Base-by-base conservation (phyloP, 1,140 invertebrate genomes). In the Atopsyche davidsoni region DNA sequence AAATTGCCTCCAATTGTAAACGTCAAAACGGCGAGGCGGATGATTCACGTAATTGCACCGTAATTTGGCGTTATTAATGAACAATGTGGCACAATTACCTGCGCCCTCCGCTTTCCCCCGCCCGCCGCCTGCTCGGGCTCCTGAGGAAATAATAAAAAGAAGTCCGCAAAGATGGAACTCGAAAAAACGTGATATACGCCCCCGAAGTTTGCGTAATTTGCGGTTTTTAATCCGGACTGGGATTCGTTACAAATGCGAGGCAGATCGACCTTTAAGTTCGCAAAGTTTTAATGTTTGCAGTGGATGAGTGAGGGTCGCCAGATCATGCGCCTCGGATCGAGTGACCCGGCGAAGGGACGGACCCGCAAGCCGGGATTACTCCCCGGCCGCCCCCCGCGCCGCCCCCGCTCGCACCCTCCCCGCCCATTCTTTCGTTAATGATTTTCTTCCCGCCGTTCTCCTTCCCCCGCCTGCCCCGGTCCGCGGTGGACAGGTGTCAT, bases 271-370 rank as follows among this genome's bases (percentile, higher is more conserved):
- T 50, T 43, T 35, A 43, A 50, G 47, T 38, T 38, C 17, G 35
- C n/a, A 38, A 38, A 38, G 11, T 50, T 50, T 42, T 50, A 50
- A 50, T 50, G 47, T 50, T 42, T 31, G 38, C 34, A 31, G 14
- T 16, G 39, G 40, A 43, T 50, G 35, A 43, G 42, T 38, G 34
- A 50, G 47, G 47, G 31, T 34, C 35, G 22, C 14, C 31, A 10
- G 3, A 11, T 40, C 44, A 35, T 31, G 16, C 44, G 32, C 6
- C 16, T 23, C 13, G 32, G 44, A 46, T 46, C 32, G 36, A 46
- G 31, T 46, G 44, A 46, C 44, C 44, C 44, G 36, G 32, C 36
- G 34, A 44, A 22, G 44, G 21, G 44, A 13, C 21, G 13, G 36
- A 46, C 31, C 44, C 44, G 32, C 19, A 36, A 46, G 31, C 36